Evolutionary conservation across 2,113 vertebrate genomes (phyloP).

Genomic region (Dryoscopus gambensis): DNA sequence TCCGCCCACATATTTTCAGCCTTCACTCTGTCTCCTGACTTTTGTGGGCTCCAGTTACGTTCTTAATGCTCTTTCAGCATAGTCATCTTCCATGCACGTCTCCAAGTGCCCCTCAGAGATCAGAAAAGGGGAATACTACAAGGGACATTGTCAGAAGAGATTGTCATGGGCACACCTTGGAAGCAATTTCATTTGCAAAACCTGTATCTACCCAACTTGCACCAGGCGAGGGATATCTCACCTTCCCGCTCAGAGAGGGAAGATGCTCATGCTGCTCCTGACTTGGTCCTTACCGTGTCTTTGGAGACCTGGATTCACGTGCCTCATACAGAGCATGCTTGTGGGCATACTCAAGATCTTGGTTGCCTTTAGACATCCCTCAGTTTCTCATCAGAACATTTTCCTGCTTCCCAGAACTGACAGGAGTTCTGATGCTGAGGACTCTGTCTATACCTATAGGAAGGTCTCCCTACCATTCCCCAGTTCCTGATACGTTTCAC

Average conservation of each 20-base stretch:
- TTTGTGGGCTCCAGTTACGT: not conserved
- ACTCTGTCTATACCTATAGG: not conserved
- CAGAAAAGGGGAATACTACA: not conserved
- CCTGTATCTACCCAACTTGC: not conserved
- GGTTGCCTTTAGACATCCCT: not conserved
- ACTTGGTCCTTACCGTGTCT: not conserved
- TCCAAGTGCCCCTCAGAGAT: not conserved
- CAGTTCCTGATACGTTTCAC: not conserved
- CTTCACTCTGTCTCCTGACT: conserved; percentile 28
- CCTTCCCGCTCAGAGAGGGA: not conserved
- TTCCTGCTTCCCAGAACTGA: not conserved
- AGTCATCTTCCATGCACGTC: not conserved
- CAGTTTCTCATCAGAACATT: not conserved
- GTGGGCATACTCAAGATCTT: not conserved
- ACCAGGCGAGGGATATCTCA: not conserved
- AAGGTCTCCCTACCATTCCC: not conserved
- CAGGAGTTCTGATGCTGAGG: not conserved
- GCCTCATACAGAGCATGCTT: fast-evolving
- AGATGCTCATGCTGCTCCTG: not conserved
- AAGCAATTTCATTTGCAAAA: not conserved
- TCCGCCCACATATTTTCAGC: conserved; percentile 39
- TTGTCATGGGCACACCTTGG: not conserved
- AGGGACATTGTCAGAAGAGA: not conserved
- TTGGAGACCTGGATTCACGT: not conserved
- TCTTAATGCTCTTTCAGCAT: not conserved